A percentile compares a stretch with the other conserved stretches of the same genome.
These are phyloP conservation scores for Brachyrhaphis roseni DNA, from an alignment of 2,797 vertebrate genomes.

Conservation along the genomic window DNA sequence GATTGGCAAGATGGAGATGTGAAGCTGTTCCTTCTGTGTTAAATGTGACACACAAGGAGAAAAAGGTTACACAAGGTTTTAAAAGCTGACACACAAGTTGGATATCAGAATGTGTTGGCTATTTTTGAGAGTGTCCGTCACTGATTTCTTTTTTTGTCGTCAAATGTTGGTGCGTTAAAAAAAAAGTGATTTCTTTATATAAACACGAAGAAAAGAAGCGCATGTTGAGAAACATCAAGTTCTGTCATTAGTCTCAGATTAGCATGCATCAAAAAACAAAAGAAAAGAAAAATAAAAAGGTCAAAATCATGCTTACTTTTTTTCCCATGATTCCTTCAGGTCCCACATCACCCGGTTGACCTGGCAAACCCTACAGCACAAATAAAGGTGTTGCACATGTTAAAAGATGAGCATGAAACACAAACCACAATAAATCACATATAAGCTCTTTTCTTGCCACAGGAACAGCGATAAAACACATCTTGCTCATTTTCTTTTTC, in stretches of 20 bases:
- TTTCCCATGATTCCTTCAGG: slow-evolving; percentile 84
- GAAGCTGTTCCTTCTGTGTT: neutral
- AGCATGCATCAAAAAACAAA: neutral
- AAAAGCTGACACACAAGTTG: neutral
- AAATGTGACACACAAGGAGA: neutral
- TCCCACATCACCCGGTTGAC: slow-evolving; percentile 84
- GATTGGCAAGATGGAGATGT: neutral
- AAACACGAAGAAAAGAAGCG: neutral
- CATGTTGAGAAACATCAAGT: neutral
- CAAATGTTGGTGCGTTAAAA: neutral
- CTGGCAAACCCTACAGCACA: slow-evolving; percentile 81
- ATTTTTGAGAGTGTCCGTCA: neutral
- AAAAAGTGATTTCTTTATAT: no score
- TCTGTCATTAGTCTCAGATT: neutral
- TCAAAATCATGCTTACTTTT: slow-evolving; percentile 79
- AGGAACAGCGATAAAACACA: neutral
- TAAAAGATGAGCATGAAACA: neutral
- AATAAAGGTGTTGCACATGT: neutral
- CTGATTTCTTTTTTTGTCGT: neutral
- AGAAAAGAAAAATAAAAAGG: neutral
- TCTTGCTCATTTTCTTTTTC: neutral
- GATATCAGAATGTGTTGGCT: neutral
- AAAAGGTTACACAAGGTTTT: neutral
- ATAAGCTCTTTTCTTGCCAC: neutral
- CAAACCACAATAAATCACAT: neutral